phyloP scores from a whole-genome alignment of 2,113 vertebrate species.

The Trematocara stigmaticum region DNA sequence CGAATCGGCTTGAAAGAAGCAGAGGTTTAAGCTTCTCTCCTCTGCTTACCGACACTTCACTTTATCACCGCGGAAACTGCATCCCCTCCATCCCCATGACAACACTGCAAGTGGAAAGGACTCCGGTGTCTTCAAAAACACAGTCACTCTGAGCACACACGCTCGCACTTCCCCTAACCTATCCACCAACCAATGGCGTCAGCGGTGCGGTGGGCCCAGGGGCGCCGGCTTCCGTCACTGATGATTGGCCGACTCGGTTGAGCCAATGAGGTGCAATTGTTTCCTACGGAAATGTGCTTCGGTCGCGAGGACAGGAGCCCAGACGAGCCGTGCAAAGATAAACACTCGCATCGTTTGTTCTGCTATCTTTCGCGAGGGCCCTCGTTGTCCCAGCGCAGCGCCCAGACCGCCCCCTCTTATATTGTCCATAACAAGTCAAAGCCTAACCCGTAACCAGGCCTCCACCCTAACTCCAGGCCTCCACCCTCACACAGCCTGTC shows the following conservation, averaged over 20 bases:
- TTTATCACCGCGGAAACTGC: conserved; percentile 76
- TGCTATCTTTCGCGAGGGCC: not conserved
- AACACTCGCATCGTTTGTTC: not conserved
- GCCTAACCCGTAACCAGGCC: not conserved
- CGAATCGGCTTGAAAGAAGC: conserved; percentile 79
- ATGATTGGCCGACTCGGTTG: conserved; percentile 50
- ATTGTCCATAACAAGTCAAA: not conserved
- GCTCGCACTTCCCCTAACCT: conserved; percentile 8
- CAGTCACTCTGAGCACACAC: not conserved
- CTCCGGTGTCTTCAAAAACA: conserved; percentile 8
- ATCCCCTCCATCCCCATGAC: conserved; percentile 39
- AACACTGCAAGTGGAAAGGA: conserved; percentile 50
- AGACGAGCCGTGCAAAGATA: conserved; percentile 20
- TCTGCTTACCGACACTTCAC: conserved; percentile 78
- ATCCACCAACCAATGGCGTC: not conserved
- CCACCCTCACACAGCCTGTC: not conserved
- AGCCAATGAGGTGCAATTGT: conserved; percentile 79
- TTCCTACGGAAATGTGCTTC: conserved; percentile 81
- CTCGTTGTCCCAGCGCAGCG: not conserved
- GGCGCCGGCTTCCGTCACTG: conserved; percentile 54
- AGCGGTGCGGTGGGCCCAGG: conserved; percentile 34
- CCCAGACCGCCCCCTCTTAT: not conserved
- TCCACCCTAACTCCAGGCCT: not conserved
- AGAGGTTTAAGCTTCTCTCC: conserved; percentile 78
- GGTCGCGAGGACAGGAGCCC: conserved; percentile 50